These are phyloP conservation scores for Lepidotrigona ventralis DNA, from an alignment of 1,140 invertebrate genomes.

Conservation along the genomic window DNA sequence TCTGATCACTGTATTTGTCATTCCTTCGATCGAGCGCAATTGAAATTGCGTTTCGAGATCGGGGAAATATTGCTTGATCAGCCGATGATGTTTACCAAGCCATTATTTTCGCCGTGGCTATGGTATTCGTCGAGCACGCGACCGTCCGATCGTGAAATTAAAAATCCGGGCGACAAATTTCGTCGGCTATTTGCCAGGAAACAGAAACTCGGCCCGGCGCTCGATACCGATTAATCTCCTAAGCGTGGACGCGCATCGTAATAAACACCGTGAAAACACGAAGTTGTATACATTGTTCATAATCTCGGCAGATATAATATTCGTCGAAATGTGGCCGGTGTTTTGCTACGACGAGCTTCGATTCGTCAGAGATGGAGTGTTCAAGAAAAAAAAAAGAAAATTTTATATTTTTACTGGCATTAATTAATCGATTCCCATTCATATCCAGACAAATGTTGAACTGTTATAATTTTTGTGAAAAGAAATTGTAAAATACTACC, in stretches of 20 bases:
- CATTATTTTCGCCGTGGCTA: not conserved
- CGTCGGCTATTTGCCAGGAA: not conserved
- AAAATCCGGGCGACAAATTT: constrained; percentile 1
- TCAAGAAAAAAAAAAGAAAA: too few relatives aligned
- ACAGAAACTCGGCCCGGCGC: not conserved
- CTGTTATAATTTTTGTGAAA: too few relatives aligned
- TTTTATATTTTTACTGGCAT: too few relatives aligned
- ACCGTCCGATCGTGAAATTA: not conserved
- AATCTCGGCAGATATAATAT: not conserved
- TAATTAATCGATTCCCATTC: too few relatives aligned
- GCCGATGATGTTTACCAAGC: not conserved
- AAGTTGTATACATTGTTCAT: not conserved
- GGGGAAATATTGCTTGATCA: not conserved
- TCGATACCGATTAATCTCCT: not conserved
- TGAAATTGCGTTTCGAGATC: constrained; percentile 23
- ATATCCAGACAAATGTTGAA: too few relatives aligned
- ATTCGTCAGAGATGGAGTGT: too few relatives aligned
- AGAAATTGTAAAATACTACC: too few relatives aligned
- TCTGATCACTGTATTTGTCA: not conserved
- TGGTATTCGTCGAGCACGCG: too few relatives aligned
- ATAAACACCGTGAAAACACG: not conserved
- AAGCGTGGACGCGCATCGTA: not conserved
- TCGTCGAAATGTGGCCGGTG: not conserved
- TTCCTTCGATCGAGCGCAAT: not conserved
- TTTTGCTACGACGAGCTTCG: not conserved